Conservation (phyloP, 2,113 vertebrate genomes). For the Suncus etruscus region DNA sequence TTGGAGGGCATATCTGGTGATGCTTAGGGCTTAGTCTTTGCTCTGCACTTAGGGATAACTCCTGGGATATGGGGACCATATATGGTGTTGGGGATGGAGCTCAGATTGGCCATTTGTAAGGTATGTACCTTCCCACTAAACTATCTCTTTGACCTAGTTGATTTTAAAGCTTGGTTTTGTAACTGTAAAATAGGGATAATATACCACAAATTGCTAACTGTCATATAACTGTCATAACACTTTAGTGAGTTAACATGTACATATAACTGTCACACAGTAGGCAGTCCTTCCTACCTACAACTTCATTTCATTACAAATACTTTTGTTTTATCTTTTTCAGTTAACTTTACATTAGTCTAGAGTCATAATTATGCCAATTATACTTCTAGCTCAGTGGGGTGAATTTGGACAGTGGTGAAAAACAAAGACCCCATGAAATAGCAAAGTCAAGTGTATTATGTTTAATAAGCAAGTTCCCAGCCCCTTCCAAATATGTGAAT, state of each 20-base stretch:
- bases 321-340: constrained; percentile 34
- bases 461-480: background rate
- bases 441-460: background rate
- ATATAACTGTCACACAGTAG: background rate
- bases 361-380: background rate
- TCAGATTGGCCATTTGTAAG: too few relatives aligned
- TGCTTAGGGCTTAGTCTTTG: too few relatives aligned
- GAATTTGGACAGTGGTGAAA: constrained; percentile 15
- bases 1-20: too few relatives aligned
- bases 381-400: background rate
- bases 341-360: background rate
- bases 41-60: too few relatives aligned
- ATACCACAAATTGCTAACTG: background rate
- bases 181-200: constrained; percentile 51
- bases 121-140: too few relatives aligned
- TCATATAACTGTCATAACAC: background rate
- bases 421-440: background rate
- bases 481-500: background rate
- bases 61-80: too few relatives aligned
- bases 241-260: background rate
- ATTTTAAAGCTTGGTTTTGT: constrained; percentile 11
- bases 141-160: background rate
- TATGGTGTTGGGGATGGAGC: too few relatives aligned
- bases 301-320: background rate
- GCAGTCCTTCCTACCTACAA: background rate